A percentile compares a stretch with the other conserved stretches of the same genome.
Conservation (phyloP, 2,797 vertebrate genomes). For the Periophthalmus magnuspinnatus region DNA sequence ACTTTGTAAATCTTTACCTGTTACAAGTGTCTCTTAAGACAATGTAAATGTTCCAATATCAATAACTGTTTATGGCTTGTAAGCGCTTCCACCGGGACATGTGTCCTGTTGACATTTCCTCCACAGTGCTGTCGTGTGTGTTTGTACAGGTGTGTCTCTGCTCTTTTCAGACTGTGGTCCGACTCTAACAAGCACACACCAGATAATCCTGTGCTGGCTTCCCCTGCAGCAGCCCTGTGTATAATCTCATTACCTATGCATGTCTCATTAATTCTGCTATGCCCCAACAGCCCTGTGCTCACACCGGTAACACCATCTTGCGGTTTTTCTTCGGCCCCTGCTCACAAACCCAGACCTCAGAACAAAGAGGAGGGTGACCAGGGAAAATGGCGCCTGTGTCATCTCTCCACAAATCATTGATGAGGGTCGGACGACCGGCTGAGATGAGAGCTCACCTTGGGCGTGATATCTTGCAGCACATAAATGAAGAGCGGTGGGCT, state of each 20-base stretch:
- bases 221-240: constrained; percentile 46
- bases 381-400: constrained; percentile 34
- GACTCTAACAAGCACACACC: constrained; percentile 40
- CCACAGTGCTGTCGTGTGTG: constrained; percentile 38
- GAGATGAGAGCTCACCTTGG: constrained; percentile 56
- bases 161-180: constrained; percentile 20
- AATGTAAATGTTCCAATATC: not conserved
- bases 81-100: constrained; percentile 11
- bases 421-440: constrained; percentile 48
- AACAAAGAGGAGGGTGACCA: constrained; percentile 36
- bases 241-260: constrained; percentile 69
- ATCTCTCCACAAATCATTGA: constrained; percentile 61
- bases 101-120: constrained; percentile 28
- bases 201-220: constrained; percentile 56
- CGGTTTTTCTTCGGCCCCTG: constrained; percentile 35
- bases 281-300: constrained; percentile 49
- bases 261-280: constrained; percentile 74
- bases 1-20: not conserved
- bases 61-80: not conserved
- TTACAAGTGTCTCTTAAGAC: not conserved
- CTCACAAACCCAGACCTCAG: constrained; percentile 34
- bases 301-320: constrained; percentile 45
- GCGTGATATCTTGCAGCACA: constrained; percentile 23
- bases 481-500: constrained; percentile 41
- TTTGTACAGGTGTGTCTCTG: constrained; percentile 33